phyloP scores from a whole-genome alignment of 2,888 invertebrate genomes.

The Orchestes rusci region DNA sequence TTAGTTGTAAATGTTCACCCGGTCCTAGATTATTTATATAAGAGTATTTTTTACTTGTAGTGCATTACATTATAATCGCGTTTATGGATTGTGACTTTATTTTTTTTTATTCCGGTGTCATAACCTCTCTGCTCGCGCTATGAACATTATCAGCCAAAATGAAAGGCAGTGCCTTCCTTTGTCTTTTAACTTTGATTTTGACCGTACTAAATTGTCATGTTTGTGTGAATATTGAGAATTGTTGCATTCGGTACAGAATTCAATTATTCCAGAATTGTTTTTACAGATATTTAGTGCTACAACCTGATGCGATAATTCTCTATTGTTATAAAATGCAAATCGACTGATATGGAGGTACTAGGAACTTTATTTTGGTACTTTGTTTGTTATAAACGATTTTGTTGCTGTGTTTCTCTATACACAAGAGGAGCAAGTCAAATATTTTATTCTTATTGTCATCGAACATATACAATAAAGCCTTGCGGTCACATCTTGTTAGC shows the following conservation, averaged over 20 bases:
- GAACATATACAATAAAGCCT: conserved; percentile 34
- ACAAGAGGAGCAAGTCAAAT: too few species aligned
- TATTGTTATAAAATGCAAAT: conserved; percentile 9
- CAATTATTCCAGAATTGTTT: too few species aligned
- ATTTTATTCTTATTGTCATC: too few species aligned
- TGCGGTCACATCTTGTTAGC: conserved; percentile 44
- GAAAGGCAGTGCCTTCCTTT: conserved; percentile 43
- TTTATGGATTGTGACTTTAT: conserved; percentile 3
- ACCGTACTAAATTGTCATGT: conserved; percentile 37
- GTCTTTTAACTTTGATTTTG: conserved; percentile 39
- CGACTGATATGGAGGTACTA: conserved; percentile 3
- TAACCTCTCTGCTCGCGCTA: conserved; percentile 42
- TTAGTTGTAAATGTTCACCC: conserved; percentile 22
- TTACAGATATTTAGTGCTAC: too few species aligned
- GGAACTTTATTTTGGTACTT: neutral
- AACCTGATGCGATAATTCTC: too few species aligned
- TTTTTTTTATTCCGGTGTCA: conserved; percentile 33
- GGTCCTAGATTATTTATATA: conserved; percentile 8
- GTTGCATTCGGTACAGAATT: too few species aligned
- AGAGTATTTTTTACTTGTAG: conserved; percentile 12
- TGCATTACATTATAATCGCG: conserved; percentile 6
- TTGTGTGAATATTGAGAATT: too few species aligned
- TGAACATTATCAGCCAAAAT: conserved; percentile 20
- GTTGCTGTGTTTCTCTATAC: too few species aligned
- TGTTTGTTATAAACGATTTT: conserved; percentile 4